Percentiles rank a stretch among this genome's conserved stretches.
These are phyloP conservation scores for Ormyrus thymus DNA, from an alignment of 2,888 invertebrate genomes.

Conservation along the genomic window DNA sequence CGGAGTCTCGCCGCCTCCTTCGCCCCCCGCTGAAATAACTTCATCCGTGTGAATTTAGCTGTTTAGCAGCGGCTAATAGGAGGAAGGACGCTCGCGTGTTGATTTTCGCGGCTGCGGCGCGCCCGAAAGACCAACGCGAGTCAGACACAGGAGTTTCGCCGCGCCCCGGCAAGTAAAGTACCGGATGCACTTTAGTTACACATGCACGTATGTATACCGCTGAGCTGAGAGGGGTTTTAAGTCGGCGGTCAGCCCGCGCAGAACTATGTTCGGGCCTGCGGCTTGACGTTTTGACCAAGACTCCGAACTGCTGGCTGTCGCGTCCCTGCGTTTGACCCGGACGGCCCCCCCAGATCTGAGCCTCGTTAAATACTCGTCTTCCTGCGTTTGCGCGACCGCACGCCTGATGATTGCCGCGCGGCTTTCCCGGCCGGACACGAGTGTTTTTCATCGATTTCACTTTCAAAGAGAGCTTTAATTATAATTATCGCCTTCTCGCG, in stretches of 20 bases:
- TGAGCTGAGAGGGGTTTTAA: neutral
- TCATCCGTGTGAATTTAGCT: conserved; percentile 26
- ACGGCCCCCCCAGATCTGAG: too few relatives aligned
- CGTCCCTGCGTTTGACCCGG: neutral
- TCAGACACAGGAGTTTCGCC: conserved; percentile 13
- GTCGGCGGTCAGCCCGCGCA: conserved; percentile 8
- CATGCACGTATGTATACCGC: neutral
- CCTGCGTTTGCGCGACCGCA: too few relatives aligned
- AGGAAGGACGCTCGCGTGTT: conserved; percentile 10
- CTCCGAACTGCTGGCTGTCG: conserved; percentile 7
- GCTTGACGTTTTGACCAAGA: conserved; percentile 36
- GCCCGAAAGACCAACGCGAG: neutral
- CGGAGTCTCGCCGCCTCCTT: neutral
- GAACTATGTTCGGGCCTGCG: conserved; percentile 40
- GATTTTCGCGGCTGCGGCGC: conserved; percentile 43
- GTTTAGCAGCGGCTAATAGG: conserved; percentile 9
- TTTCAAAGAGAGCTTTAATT: conserved; percentile 13
- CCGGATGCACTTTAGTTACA: conserved; percentile 41
- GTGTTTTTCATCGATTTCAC: neutral
- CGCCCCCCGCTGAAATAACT: neutral
- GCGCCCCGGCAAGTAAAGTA: conserved; percentile 24
- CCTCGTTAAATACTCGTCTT: too few relatives aligned
- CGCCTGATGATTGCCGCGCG: neutral
- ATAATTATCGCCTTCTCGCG: conserved; percentile 10
- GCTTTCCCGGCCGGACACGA: neutral